phyloP scores from a whole-genome alignment of 2,113 vertebrate species.

The Embiotoca jacksoni region DNA sequence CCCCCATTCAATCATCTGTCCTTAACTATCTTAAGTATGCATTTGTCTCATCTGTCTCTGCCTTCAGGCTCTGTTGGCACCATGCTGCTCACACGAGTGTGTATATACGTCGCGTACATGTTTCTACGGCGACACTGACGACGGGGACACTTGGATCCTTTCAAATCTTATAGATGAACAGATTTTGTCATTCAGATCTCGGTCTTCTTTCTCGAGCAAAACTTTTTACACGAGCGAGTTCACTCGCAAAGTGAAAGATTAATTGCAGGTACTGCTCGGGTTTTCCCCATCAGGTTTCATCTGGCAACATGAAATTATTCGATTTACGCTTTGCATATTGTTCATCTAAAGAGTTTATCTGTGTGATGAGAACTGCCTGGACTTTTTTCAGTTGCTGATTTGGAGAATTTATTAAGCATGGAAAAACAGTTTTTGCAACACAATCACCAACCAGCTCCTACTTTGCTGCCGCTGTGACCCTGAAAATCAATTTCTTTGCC shows the following conservation, averaged over 20 bases:
- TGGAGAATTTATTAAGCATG: neutral
- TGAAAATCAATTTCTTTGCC: neutral
- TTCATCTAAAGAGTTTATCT: constrained; percentile 5
- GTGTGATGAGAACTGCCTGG: neutral
- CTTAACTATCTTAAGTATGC: constrained; percentile 30
- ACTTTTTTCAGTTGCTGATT: neutral
- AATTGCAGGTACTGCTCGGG: neutral
- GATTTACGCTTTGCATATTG: neutral
- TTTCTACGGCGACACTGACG: constrained; percentile 35
- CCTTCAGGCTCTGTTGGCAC: constrained; percentile 33
- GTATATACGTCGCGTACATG: neutral
- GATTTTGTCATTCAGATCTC: neutral
- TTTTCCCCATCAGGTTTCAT: constrained; percentile 7
- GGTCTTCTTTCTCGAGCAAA: neutral
- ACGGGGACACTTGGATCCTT: constrained; percentile 7
- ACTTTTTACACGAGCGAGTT: neutral
- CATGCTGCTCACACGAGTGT: constrained; percentile 21
- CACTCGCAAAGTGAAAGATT: neutral
- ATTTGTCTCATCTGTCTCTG: constrained; percentile 46
- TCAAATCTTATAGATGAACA: constrained; percentile 10
- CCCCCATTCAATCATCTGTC: constrained; percentile 49
- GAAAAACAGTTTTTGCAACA: too few species aligned
- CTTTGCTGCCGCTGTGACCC: neutral
- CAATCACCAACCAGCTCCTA: too few species aligned
- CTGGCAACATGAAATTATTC: neutral